These are phyloP conservation scores for Danio choprae DNA, from an alignment of 2,797 vertebrate genomes.

Conservation along the genomic window DNA sequence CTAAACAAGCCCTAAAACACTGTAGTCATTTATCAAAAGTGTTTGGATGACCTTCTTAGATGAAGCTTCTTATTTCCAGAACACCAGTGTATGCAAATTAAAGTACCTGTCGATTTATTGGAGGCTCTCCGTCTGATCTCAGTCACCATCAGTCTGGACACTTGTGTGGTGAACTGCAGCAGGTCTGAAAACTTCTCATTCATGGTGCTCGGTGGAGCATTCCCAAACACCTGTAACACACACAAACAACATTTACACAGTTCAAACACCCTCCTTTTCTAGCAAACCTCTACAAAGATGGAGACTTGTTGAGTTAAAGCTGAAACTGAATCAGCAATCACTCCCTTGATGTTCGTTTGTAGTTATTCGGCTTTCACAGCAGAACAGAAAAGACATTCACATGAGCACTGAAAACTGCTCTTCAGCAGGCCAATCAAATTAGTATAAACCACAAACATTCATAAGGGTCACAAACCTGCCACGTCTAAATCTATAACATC, in stretches of 20 bases:
- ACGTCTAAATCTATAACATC: neutral
- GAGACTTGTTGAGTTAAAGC: conserved; percentile 24
- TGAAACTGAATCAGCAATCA: conserved; percentile 23
- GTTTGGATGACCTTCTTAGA: no score
- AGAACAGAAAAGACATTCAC: conserved; percentile 14
- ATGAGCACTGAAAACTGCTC: neutral
- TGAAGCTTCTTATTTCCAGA: no score
- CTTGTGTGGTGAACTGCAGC: conserved; percentile 98
- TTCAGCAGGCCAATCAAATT: conserved; percentile 7
- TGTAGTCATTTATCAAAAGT: no score
- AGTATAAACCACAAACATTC: conserved; percentile 12
- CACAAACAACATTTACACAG: neutral
- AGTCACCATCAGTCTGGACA: conserved; percentile 97
- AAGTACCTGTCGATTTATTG: conserved; percentile 96
- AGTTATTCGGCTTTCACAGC: conserved; percentile 34
- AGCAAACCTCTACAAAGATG: neutral
- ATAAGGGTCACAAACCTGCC: neutral
- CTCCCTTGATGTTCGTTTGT: conserved; percentile 16
- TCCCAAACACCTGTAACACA: conserved; percentile 88
- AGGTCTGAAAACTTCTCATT: conserved; percentile 98
- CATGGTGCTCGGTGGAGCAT: conserved; percentile 95
- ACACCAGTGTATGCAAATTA: neutral
- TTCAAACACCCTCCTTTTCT: neutral
- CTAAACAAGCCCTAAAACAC: no score
- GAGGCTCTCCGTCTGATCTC: conserved; percentile 97